Conservation (phyloP, 2,888 invertebrate genomes). For the Cephus nigrinus region DNA sequence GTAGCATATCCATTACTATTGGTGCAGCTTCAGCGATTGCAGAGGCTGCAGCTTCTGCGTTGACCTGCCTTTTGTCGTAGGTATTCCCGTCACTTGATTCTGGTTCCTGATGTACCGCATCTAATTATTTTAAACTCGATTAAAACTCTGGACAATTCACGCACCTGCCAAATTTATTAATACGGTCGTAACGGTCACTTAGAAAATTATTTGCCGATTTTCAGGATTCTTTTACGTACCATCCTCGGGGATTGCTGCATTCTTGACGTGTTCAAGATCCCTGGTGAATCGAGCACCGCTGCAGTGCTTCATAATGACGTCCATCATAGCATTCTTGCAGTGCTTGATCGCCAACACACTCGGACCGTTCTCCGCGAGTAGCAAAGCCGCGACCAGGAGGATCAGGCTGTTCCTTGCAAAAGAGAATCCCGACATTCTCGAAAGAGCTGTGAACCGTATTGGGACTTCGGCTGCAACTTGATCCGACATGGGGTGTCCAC, state of each 20-base stretch:
- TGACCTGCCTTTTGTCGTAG: background rate
- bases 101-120: background rate
- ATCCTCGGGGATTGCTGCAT: constrained; percentile 3
- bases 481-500: constrained; percentile 7
- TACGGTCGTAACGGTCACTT: background rate
- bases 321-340: constrained; percentile 26
- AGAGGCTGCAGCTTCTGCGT: background rate
- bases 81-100: background rate
- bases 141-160: background rate
- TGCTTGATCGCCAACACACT: constrained; percentile 1
- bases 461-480: constrained; percentile 15
- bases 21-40: background rate
- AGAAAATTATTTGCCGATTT: background rate
- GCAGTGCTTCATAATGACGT: constrained; percentile 24
- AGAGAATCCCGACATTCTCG: background rate
- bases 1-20: background rate
- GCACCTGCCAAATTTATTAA: background rate
- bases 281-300: constrained; percentile 21
- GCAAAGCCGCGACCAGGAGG: constrained; percentile 6
- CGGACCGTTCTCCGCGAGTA: background rate
- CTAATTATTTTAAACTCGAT: background rate
- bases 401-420: background rate
- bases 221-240: background rate
- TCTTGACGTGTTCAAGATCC: constrained; percentile 5
- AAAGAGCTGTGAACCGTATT: background rate